These are phyloP conservation scores for Delichon dasypus DNA, from an alignment of 2,797 vertebrate species.

Conservation along the genomic window DNA sequence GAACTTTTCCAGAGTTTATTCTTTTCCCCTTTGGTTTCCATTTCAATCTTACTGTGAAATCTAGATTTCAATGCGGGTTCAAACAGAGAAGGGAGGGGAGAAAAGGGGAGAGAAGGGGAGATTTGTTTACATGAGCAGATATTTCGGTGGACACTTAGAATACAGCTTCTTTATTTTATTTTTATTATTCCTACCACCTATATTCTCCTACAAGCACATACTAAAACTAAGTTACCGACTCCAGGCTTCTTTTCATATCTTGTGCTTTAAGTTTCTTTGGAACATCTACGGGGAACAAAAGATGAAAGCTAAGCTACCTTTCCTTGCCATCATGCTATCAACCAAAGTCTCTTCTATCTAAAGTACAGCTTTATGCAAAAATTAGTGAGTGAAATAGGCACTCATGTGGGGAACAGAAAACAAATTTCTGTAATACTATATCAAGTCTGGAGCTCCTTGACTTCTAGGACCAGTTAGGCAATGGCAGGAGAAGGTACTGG, in stretches of 20 bases:
- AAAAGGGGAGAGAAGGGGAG: no score
- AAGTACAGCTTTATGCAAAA: neutral
- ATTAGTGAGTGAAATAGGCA: neutral
- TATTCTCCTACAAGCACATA: neutral
- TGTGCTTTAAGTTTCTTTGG: neutral
- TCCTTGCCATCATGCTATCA: neutral
- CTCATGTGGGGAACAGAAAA: neutral
- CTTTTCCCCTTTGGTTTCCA: neutral
- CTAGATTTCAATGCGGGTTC: neutral
- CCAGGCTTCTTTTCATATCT: neutral
- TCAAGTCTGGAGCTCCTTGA: neutral
- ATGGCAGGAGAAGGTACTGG: neutral
- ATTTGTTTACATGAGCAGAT: neutral
- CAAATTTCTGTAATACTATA: neutral
- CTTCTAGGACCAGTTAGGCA: neutral
- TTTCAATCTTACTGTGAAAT: neutral
- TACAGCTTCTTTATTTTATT: neutral
- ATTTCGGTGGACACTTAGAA: neutral
- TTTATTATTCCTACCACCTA: neutral
- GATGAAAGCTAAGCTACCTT: neutral
- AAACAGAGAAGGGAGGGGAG: neutral
- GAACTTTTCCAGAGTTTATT: neutral
- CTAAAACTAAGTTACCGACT: slow-evolving; percentile 43
- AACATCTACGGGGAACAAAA: neutral
- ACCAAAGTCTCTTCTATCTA: neutral